Base-by-base conservation (phyloP, 1,140 invertebrate genomes). In the Heterodera carotae region DNA sequence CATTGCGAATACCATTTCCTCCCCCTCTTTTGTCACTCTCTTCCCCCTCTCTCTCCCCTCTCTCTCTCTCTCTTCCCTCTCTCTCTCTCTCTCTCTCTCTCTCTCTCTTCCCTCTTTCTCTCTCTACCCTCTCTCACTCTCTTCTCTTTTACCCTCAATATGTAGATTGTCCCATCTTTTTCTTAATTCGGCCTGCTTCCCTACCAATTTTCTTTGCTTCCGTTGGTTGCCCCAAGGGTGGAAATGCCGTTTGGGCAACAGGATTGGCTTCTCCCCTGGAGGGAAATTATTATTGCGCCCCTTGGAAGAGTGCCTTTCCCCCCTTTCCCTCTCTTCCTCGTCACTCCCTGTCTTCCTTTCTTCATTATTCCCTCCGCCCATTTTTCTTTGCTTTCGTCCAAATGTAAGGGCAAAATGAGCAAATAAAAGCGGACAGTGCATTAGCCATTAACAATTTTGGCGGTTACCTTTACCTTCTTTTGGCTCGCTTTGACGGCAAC, bases 251-350 rank as follows among this genome's bases (percentile, higher is more conserved):
- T 56, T 56, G 12, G 15, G 48, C 48, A 56, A 43, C 39, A 22
- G 25, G 29, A 66, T 34, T 66, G 62, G 25, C 62, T 29, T 29
- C 5, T 29, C 29, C 62, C 62, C 62, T 66, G 27, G 15, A 27
- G 62, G 62, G 62, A 66, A 66, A 66, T 66, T 66, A 66, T 66
- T 66, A 66, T 66, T 66, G 29, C 62, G 62, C 62, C 12, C 60
- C 60, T 31, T 8, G 29, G 29, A 25, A 22, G 22, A n/a, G 18
- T 6, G 60, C n/a, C 60, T 43, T 22, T 22, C 48, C 1, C 12
- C 12, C 3, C 10, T 22, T 22, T 22, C 48, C 18, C 48, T 22
- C 48, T 53, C 48, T 22, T n/a, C n/a, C n/a, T n/a, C n/a, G n/a
- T n/a, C n/a, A n/a, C 48, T 22, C 18, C 18, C 48, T 22, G 0